Evolutionary conservation across 2,113 vertebrate genomes (phyloP), one percentile per base, ranked within the genome.

Genomic region (Coregonus clupeaformis): DNA sequence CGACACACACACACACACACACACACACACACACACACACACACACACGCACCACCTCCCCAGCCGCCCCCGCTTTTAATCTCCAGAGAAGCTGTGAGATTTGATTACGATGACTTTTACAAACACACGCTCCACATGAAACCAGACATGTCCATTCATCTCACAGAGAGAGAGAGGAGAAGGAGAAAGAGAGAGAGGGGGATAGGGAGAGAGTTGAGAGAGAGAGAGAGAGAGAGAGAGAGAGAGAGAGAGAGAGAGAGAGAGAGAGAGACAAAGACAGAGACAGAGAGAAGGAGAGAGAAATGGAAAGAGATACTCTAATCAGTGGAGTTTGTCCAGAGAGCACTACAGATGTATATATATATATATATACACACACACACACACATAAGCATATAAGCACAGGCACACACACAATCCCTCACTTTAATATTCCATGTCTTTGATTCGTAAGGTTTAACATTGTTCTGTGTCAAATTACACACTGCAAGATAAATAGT

Each of bases 381-480:
- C 29, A 29, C 29, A 29, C 29, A 29, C 36, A 42, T 9, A 42
- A 7, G 1, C 9, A 42, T 42, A 42, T 42, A 42, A 42, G 36
- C 36, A 42, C 36, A 42, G 36, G 36, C 36, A 42, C 9, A 9
- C 36, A 42, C 36, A 42, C 36, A 42, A 77, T 86, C 82, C 82
- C 84, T 84, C 83, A 79, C 79, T 89, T 88, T 85, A 89, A 90
- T 90, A 59, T 87, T 89, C 88, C n/a, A 76, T 89, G 87, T 90
- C 89, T 89, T 82, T 84, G 82, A 88, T 42, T 42, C 36, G 36
- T 42, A 42, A 42, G 9, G 9, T 42, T 90, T 91, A 90, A 90
- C 89, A 89, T 88, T 89, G 88, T 91, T 91, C 89, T 87, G 84
- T 90, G 90, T 90, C 89, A 91, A 88, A 91, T 90, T 89, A 89